Evolutionary conservation across 2,113 vertebrate species (phyloP).

Genomic region (Bos indicus): DNA sequence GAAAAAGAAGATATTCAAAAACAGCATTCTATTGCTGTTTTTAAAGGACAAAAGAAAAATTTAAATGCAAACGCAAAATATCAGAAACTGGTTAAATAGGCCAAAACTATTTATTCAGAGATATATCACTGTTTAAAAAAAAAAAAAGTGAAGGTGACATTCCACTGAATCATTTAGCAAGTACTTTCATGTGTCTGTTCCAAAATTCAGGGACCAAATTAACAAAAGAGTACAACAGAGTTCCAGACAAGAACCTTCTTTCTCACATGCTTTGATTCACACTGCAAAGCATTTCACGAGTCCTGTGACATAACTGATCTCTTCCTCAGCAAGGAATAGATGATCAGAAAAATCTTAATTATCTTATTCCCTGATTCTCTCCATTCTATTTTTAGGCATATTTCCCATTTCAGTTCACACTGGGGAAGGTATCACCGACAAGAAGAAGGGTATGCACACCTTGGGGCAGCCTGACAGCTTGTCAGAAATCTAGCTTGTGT

Average conservation of each 20-base stretch:
- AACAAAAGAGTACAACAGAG: background rate
- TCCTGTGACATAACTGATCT: background rate
- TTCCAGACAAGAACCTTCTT: background rate
- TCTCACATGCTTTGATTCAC: background rate
- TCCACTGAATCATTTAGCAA: background rate
- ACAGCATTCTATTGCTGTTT: background rate
- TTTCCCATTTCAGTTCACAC: conserved; percentile 35
- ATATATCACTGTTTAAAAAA: background rate
- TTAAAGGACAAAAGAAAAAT: background rate
- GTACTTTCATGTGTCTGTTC: background rate
- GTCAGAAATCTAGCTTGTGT: conserved; percentile 49
- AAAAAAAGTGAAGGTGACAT: background rate
- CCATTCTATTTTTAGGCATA: background rate
- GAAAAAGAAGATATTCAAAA: background rate
- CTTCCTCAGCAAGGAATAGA: background rate
- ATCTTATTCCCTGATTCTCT: background rate
- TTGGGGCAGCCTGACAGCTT: conserved; percentile 52
- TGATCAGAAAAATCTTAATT: conserved; percentile 30
- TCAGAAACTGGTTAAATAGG: background rate
- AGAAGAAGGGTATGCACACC: background rate
- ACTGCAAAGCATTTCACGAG: background rate
- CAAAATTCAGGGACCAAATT: background rate
- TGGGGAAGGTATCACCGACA: background rate
- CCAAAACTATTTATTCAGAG: background rate
- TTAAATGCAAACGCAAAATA: background rate